Evolutionary conservation across 2,888 invertebrate species (phyloP).

Genomic region (Campopleginae sp.): DNA sequence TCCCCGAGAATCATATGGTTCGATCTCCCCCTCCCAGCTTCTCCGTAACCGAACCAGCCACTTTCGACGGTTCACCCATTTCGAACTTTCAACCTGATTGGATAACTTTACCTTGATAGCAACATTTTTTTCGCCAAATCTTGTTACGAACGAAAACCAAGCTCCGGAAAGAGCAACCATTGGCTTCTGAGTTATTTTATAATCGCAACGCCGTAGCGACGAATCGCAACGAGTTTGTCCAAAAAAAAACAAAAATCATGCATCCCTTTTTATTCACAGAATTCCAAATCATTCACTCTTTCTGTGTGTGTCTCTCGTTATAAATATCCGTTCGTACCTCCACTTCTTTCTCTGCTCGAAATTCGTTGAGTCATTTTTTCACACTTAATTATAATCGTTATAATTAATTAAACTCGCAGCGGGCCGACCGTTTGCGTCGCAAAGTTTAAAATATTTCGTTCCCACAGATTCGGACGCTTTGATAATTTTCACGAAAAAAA

Average conservation of each 20-base stretch:
- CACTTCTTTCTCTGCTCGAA: not conserved
- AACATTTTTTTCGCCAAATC: not conserved
- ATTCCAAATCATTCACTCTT: too few species aligned
- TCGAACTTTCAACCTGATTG: constrained; percentile 6
- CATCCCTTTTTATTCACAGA: too few species aligned
- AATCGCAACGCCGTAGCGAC: too few species aligned
- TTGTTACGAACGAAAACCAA: not conserved
- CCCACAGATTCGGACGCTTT: not conserved
- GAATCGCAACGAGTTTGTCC: too few species aligned
- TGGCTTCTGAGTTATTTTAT: too few species aligned
- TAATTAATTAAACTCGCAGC: not conserved
- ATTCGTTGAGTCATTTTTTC: not conserved
- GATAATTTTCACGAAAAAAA: constrained; percentile 6
- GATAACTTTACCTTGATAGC: not conserved
- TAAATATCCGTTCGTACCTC: not conserved
- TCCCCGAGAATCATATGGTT: not conserved
- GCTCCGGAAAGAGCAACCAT: not conserved
- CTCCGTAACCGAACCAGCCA: not conserved
- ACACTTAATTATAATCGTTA: not conserved
- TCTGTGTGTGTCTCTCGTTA: not conserved
- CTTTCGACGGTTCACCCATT: not conserved
- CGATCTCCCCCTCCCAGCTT: not conserved
- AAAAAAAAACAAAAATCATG: too few species aligned
- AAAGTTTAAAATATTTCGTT: not conserved
- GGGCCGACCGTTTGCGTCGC: too few species aligned